Conservation (phyloP, 2,888 invertebrate genomes). For the Xestia sexstrigata region DNA sequence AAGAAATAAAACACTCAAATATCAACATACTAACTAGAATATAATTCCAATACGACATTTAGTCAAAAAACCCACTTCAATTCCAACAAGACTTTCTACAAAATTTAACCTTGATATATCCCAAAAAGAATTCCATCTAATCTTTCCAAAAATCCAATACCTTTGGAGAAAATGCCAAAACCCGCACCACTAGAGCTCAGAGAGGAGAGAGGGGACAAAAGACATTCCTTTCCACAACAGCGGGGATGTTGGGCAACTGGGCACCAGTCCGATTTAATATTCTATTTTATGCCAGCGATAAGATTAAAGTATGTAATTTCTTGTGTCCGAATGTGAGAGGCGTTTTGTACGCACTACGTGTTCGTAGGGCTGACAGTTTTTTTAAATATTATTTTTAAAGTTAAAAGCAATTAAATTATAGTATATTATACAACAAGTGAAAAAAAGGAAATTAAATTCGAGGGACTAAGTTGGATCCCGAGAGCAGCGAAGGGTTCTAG, state of each 20-base stretch:
- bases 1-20: background rate
- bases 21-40: background rate
- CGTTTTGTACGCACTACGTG: conserved; percentile 79
- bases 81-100: background rate
- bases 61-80: background rate
- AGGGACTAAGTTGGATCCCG: too few relatives aligned
- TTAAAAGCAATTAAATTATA: background rate
- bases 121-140: background rate
- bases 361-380: conserved; percentile 74
- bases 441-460: too few relatives aligned
- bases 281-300: conserved; percentile 89
- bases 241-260: conserved; percentile 61
- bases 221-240: conserved; percentile 74
- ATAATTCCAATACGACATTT: background rate
- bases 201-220: conserved; percentile 56
- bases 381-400: background rate
- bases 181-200: conserved; percentile 29
- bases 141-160: conserved; percentile 30
- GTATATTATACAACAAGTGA: too few relatives aligned
- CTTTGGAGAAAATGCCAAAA: conserved; percentile 29
- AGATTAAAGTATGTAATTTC: conserved; percentile 91
- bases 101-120: background rate
- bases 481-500: too few relatives aligned
- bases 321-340: conserved; percentile 84
- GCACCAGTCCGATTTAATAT: conserved; percentile 88